phyloP scores from a whole-genome alignment of 2,888 invertebrate species.

The Lamellibrachia columna region DNA sequence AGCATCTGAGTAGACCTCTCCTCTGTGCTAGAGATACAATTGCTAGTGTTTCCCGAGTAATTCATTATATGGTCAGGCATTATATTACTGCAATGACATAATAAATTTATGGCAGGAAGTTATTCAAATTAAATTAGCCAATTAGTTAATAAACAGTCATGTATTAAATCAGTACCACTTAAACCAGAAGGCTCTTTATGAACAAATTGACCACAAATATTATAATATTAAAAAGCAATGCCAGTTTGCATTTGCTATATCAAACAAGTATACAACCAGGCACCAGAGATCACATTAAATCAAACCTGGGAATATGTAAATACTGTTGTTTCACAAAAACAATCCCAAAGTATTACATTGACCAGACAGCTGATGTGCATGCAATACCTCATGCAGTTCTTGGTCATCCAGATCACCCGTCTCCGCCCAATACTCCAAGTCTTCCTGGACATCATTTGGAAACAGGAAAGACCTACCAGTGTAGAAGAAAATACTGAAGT shows the following conservation, averaged over 20 bases:
- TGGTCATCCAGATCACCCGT: conserved; percentile 64
- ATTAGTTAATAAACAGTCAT: background rate
- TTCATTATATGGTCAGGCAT: too few species aligned
- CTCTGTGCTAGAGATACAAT: too few species aligned
- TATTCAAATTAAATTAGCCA: background rate
- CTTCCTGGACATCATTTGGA: conserved; percentile 62
- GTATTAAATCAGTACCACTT: background rate
- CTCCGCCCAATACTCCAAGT: conserved; percentile 65
- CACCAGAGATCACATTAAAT: background rate
- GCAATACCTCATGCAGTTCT: conserved; percentile 63
- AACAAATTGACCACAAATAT: background rate
- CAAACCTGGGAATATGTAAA: background rate
- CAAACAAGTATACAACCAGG: background rate
- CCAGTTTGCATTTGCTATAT: background rate
- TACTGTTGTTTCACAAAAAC: too few species aligned
- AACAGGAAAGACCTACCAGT: conserved; percentile 59
- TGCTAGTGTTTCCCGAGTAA: too few species aligned
- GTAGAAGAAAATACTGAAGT: background rate
- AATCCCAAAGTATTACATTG: too few species aligned
- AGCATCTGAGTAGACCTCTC: too few species aligned
- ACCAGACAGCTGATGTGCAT: background rate
- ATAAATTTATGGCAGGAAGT: background rate
- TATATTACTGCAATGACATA: too few species aligned
- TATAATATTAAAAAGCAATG: background rate
- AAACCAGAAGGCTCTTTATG: background rate